Base-by-base conservation (phyloP, 2,113 vertebrate genomes). In the Ailuropoda melanoleuca region DNA sequence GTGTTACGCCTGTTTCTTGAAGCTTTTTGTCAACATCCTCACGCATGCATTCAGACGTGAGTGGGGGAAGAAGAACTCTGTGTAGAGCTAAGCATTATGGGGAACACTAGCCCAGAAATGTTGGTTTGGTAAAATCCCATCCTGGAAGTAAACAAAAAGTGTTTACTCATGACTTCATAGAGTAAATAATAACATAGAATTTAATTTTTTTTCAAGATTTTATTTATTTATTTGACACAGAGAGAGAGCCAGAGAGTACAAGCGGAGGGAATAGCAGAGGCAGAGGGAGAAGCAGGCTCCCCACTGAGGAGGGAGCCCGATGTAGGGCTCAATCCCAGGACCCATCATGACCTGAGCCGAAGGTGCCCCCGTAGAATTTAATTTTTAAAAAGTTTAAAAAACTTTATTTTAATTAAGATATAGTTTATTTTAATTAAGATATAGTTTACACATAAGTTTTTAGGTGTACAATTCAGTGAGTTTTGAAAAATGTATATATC, bases 401-500 rank as follows among this genome's bases (percentile, higher is more conserved):
- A 46, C 21, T 50, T 62, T 58, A 50, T 60, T 87, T 91, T 74
- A 64, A 77, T 37, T 82, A 10, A 43, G 11, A 23, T 93, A n/a
- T 46, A 62, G 56, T 50, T 62, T 58, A 50, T 60, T 87, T 91
- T 74, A 64, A 77, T 46, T 82, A 10, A 43, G 11, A 23, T 93
- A n/a, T 46, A 62, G 56, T 87, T 78, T 93, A 90, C 39, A 85
- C 7, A 19, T 39, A 58, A 39, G 6, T 93, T 80, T 93, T 89
- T 77, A 90, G 31, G 31, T 74, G 19, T 84, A 21, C 5, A 78
- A 4, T 66, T 56, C 14, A 80, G 8, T 68, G 46, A 85, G 10
- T 48, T 96, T 95, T 92, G 31, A 62, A 80, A 97, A 94, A 68
- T 66, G 10, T 43, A 8, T 66, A 55, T 92, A 78, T 24, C 12